Evolutionary conservation across 1,140 invertebrate genomes (phyloP).

Genomic region (Zaprionus ghesquierei): DNA sequence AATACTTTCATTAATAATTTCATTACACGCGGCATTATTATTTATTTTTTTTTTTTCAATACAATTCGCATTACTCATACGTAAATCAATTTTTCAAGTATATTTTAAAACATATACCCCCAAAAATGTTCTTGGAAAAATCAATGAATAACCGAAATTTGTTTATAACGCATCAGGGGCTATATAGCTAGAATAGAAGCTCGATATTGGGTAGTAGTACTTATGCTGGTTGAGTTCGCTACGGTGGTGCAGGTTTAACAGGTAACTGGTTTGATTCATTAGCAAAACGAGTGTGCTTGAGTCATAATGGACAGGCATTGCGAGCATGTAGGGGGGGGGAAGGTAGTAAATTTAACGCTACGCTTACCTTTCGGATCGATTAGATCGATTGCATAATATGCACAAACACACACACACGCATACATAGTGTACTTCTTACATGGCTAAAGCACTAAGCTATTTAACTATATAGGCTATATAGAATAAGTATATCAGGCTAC

Average conservation of each 20-base stretch:
- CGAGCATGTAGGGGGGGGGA: constrained; percentile 17
- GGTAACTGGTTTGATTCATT: constrained; percentile 19
- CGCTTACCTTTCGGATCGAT: constrained; percentile 33
- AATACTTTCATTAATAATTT: neutral
- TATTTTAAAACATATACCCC: neutral
- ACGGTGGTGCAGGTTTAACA: constrained; percentile 27
- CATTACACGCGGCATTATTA: neutral
- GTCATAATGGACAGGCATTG: constrained; percentile 2
- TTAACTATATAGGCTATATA: neutral
- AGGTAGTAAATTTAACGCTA: constrained; percentile 4
- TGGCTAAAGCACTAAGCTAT: neutral
- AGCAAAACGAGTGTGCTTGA: constrained; percentile 26
- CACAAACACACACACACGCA: neutral
- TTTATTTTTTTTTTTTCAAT: neutral
- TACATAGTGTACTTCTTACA: no score
- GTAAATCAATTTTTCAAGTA: neutral
- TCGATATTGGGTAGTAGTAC: neutral
- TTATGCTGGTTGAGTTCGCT: neutral
- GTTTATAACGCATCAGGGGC: neutral
- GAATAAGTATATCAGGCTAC: neutral
- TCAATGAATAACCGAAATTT: neutral
- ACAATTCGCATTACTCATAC: neutral
- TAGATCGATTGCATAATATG: constrained; percentile 9
- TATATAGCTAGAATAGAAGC: no score
- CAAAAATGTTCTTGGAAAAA: neutral